Conservation (phyloP, 2,888 invertebrate species). For the Drosophila engyochracea region DNA sequence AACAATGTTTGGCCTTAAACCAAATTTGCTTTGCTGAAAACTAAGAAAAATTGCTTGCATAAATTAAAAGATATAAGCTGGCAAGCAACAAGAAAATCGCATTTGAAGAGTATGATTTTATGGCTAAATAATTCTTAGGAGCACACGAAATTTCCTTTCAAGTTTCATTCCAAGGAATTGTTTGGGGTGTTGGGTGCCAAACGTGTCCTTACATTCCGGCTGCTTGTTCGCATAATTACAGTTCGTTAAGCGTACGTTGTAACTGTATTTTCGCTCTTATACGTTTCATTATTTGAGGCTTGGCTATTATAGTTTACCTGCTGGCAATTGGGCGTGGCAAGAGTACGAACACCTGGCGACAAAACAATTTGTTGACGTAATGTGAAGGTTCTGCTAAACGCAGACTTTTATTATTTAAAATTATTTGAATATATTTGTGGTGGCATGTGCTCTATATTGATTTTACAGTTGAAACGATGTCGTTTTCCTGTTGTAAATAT, state of each 20-base stretch:
- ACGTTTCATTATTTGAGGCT: conserved; percentile 13
- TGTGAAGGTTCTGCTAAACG: background rate
- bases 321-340: conserved; percentile 23
- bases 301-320: conserved; percentile 7
- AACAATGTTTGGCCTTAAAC: conserved; percentile 7
- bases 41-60: conserved; percentile 14
- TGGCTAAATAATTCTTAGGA: conserved; percentile 27
- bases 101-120: conserved; percentile 38
- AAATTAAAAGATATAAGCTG: conserved; percentile 4
- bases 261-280: conserved; percentile 9
- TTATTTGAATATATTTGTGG: background rate
- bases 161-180: conserved; percentile 1
- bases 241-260: conserved; percentile 6
- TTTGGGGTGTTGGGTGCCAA: background rate
- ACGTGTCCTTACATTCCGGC: background rate
- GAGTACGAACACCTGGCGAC: conserved; percentile 14
- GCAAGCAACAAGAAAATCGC: conserved; percentile 43
- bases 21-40: conserved; percentile 7
- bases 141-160: conserved; percentile 9
- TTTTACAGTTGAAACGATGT: conserved; percentile 16
- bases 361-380: conserved; percentile 24
- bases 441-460: conserved; percentile 31
- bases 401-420: conserved; percentile 2
- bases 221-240: conserved; percentile 35
- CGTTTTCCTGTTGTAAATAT: background rate